phyloP scores from a whole-genome alignment of 2,113 vertebrate species.

The Paradisaea rubra region DNA sequence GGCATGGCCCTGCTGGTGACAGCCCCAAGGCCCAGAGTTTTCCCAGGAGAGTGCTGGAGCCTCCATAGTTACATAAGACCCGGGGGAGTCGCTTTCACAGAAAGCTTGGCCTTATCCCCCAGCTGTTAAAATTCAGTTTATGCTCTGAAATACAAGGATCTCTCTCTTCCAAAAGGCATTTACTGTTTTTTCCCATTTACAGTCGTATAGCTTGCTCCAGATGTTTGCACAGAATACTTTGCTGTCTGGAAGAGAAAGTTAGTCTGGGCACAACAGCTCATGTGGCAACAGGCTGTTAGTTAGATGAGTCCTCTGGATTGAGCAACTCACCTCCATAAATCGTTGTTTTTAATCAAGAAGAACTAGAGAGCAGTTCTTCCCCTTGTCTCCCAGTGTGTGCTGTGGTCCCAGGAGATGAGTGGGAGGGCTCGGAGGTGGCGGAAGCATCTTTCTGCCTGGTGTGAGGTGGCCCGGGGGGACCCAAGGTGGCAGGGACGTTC shows the following conservation, averaged over 20 bases:
- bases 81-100: not conserved
- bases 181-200: not conserved
- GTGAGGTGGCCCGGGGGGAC: not conserved
- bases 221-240: not conserved
- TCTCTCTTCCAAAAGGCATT: not conserved
- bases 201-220: not conserved
- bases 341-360: not conserved
- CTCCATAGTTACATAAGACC: not conserved
- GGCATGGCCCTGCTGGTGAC: not conserved
- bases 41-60: not conserved
- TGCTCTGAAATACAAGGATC: not conserved
- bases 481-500: fast-evolving
- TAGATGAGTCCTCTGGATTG: not conserved
- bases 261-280: not conserved
- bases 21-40: not conserved
- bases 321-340: not conserved
- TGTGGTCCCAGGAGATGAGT: not conserved
- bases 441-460: not conserved
- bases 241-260: not conserved
- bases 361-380: not conserved
- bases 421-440: fast-evolving
- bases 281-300: not conserved
- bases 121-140: not conserved
- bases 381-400: not conserved
- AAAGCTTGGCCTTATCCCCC: not conserved